phyloP scores from a whole-genome alignment of 2,888 invertebrate species.

The Pollenia amentaria region DNA sequence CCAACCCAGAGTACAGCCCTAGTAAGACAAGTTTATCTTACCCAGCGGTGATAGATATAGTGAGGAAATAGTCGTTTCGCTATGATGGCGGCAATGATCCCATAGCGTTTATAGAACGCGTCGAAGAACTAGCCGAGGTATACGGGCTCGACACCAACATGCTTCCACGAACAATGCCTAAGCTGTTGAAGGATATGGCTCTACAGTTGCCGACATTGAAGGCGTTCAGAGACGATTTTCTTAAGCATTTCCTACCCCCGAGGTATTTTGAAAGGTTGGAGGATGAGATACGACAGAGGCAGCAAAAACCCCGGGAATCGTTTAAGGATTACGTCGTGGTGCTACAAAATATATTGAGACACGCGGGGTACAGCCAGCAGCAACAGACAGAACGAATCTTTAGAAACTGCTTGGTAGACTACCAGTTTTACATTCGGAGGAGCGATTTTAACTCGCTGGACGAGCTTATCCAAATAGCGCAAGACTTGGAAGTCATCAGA shows the following conservation, averaged over 20 bases:
- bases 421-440: not conserved
- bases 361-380: not conserved
- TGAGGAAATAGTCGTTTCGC: constrained; percentile 1
- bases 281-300: constrained; percentile 4
- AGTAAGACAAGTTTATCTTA: too few relatives aligned
- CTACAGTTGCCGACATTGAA: too few relatives aligned
- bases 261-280: constrained; percentile 19
- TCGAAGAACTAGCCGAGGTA: constrained; percentile 4
- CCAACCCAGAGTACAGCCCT: too few relatives aligned
- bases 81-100: constrained; percentile 4
- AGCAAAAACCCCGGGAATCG: not conserved
- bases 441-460: too few relatives aligned
- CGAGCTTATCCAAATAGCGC: too few relatives aligned
- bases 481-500: too few relatives aligned
- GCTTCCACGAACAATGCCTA: constrained; percentile 12
- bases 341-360: constrained; percentile 15
- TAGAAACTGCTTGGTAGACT: not conserved
- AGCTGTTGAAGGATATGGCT: not conserved
- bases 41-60: not conserved
- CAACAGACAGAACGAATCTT: constrained; percentile 1
- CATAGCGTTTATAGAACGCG: constrained; percentile 11
- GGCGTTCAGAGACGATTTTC: constrained; percentile 6
- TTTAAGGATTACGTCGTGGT: constrained; percentile 1
- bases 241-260: not conserved
- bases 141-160: not conserved